Evolutionary conservation across 1,140 invertebrate species (phyloP).

Genomic region (Dysdera silvatica): DNA sequence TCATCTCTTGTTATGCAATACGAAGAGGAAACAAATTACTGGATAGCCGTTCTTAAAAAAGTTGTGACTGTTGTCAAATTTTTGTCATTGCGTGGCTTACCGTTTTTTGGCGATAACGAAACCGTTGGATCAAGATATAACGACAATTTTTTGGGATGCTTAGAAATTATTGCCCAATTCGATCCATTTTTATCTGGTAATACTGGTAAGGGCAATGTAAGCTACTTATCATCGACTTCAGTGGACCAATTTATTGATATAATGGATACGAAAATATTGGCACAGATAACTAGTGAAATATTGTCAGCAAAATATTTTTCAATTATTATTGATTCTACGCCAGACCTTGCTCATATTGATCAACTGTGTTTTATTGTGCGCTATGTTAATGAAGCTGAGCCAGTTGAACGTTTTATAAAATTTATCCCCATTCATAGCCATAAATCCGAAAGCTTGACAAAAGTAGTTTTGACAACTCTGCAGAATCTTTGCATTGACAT

Average conservation of each 20-base stretch:
- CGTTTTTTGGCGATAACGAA: constrained; percentile 31
- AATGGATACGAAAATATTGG: background rate
- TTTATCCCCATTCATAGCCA: background rate
- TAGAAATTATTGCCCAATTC: no score
- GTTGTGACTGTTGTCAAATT: constrained; percentile 31
- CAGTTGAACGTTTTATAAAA: background rate
- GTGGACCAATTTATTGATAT: constrained; percentile 4
- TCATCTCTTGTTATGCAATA: background rate
- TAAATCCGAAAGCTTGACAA: background rate
- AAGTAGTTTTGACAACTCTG: background rate
- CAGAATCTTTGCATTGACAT: background rate
- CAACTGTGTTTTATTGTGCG: constrained; percentile 2
- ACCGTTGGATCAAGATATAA: constrained; percentile 33
- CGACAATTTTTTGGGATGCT: constrained; percentile 28
- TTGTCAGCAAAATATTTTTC: constrained; percentile 4
- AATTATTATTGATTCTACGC: constrained; percentile 3
- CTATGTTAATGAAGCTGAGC: background rate
- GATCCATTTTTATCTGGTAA: no score
- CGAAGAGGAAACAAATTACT: constrained; percentile 13
- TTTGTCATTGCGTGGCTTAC: constrained; percentile 29
- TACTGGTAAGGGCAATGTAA: constrained; percentile 16
- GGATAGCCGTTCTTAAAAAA: constrained; percentile 16
- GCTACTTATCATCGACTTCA: constrained; percentile 9
- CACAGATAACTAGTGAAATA: background rate
- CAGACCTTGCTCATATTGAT: constrained; percentile 7